Evolutionary conservation across 1,140 invertebrate genomes (phyloP).

Genomic region (Drosophila truncata): DNA sequence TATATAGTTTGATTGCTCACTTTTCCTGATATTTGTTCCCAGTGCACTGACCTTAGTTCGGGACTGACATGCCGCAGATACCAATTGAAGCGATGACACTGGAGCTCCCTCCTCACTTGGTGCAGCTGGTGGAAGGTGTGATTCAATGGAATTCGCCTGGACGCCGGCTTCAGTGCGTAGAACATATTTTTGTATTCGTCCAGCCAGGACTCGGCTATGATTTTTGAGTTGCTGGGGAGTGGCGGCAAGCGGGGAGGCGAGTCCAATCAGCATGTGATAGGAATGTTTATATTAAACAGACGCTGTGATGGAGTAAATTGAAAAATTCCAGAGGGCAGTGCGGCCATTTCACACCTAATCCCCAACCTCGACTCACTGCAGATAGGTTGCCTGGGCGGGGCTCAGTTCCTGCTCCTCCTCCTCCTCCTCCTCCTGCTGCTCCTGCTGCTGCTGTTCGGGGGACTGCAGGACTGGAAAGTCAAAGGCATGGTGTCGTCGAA

Average conservation of each 20-base stretch:
- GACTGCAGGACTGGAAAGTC: constrained; percentile 89
- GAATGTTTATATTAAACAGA: constrained; percentile 79
- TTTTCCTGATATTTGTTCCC: not conserved
- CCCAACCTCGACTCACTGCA: constrained; percentile 66
- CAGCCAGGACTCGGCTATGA: constrained; percentile 95
- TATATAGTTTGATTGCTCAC: not conserved
- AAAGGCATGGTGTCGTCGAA: constrained; percentile 91
- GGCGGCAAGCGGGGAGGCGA: constrained; percentile 46
- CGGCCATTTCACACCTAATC: constrained; percentile 66
- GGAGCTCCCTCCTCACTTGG: constrained; percentile 89
- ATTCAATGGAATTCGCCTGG: constrained; percentile 60
- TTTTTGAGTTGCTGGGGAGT: constrained; percentile 90
- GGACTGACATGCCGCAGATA: constrained; percentile 94
- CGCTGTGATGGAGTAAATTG: constrained; percentile 68
- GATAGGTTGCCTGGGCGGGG: constrained; percentile 67
- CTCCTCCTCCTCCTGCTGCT: not conserved
- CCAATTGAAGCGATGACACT: constrained; percentile 97
- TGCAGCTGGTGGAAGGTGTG: constrained; percentile 30
- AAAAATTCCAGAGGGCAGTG: constrained; percentile 75
- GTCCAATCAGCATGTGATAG: constrained; percentile 62
- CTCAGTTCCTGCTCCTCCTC: constrained; percentile 24
- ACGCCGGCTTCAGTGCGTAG: constrained; percentile 85
- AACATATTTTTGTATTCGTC: constrained; percentile 93
- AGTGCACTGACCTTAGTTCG: constrained; percentile 74
- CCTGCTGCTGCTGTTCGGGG: constrained; percentile 7